Evolutionary conservation across 2,113 vertebrate genomes (phyloP), one percentile per base, ranked within the genome.

Genomic region (Microcebus griseorufus): DNA sequence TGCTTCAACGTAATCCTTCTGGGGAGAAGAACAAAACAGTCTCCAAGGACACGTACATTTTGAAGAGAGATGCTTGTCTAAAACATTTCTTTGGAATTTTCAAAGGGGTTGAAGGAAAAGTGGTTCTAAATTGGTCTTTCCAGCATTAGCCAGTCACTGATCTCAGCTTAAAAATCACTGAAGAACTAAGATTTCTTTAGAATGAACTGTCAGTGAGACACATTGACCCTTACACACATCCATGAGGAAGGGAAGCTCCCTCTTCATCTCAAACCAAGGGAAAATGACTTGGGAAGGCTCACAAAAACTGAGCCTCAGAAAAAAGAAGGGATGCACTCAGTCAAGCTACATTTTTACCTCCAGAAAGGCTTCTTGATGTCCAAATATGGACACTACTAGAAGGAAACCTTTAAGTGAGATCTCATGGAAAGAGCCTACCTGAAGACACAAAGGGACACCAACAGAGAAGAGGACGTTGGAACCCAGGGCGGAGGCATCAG

Each of bases 351-450:
- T 62, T 92, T 92, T 81, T 42, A 45, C 0, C 13, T 17, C 23
- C 39, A 60, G 12, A 27, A 34, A 93, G 22, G 1, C 39, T 55
- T 92, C 75, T 83, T 34, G 16, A 78, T 79, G 25, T 87, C 16
- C 58, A 75, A 55, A 95, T 3, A 2, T 29, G 2, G 18, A 55
- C 23, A 39, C 42, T 75, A 17, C 39, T 34, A 22, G 27, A 85
- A 7, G 22, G 22, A 64, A 62, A 22, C 4, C 67, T 16, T 95
- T 75, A 51, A 37, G 85, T 60, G 13, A 17, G 9, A 58, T 81
- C 7, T 4, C 10, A 39, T 0, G 0, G 37, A 83, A 4, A 3
- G 1, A 58, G 5, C 67, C 51, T 29, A 2, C 2, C 29, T 55
- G 12, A 72, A 89, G 37, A n/a, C n/a, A 5, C 65, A n/a, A 20